Evolutionary conservation across 92 coral and sea anemone species (phyloP), one percentile per base, ranked within the genome.

Genomic region (Siderastrea siderea): DNA sequence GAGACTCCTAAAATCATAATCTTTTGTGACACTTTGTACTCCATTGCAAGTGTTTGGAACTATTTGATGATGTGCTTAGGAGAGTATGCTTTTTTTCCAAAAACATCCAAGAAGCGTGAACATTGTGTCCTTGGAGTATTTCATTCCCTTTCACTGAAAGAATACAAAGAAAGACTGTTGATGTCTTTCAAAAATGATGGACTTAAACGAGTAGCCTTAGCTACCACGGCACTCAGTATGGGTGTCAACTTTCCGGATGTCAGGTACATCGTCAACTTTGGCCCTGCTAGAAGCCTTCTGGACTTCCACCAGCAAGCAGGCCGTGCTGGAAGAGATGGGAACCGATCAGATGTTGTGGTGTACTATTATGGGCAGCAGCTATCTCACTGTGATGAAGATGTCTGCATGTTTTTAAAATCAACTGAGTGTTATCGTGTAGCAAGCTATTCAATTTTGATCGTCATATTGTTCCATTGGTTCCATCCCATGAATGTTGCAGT

Each of bases 211-310:
- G 67, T 86, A 59, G 83, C 84, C 70, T 74, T 90, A 58, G 80
- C 93, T 50, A 75, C 90, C 68, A 78, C 90, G 61, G 93, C 93
- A 16, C 82, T 90, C 72, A 84, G 89, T 53, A 90, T 90, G 89
- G 93, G 82, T 26, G 93, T 90, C 45, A 86, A 90, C 83, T 90
- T 84, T 60, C 86, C 90, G 6, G 74, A 90, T 48, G 62, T 90
- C 44, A 60, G 89, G 19, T 84, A 84, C 62, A 71, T 84, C 43
- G 67, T 90, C 49, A 84, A 84, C 75, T 90, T 85, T 85, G 93
- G 93, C 66, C 93, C 93, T 85, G 72, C 89, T 61, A 74, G 66
- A n/a, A n/a, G n/a, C n/a, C n/a, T n/a, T n/a, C n/a, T n/a, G n/a
- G n/a, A n/a, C n/a, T n/a, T n/a, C n/a, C 16, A 60, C 66, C 16